Percentiles rank a stretch among this genome's conserved stretches.
phyloP scores from a whole-genome alignment of 2,888 invertebrate species.

The Microchrysa polita region DNA sequence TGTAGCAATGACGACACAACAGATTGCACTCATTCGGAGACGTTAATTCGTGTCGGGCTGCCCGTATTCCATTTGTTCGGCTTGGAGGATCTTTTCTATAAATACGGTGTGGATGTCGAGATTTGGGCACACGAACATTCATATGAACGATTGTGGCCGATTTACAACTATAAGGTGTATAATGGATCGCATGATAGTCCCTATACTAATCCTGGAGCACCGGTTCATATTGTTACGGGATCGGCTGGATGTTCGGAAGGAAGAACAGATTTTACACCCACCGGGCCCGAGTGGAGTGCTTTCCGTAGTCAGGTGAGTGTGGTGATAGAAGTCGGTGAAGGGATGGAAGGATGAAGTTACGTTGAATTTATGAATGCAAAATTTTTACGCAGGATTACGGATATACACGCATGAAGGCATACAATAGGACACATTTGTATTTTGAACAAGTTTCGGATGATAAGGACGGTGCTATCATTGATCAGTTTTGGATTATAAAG shows the following conservation, averaged over 20 bases:
- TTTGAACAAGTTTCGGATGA: conserved; percentile 88
- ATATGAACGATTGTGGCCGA: conserved; percentile 95
- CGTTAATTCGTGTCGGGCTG: conserved; percentile 73
- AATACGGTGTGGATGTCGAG: conserved; percentile 91
- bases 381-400: conserved; percentile 79
- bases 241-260: conserved; percentile 89
- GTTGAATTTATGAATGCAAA: conserved; percentile 51
- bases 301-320: conserved; percentile 71
- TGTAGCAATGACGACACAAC: conserved; percentile 84
- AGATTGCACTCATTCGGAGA: conserved; percentile 78
- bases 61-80: conserved; percentile 73
- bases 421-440: conserved; percentile 86
- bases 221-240: conserved; percentile 90
- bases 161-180: conserved; percentile 82
- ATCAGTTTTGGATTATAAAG: conserved; percentile 75
- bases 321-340: background rate
- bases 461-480: conserved; percentile 73
- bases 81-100: conserved; percentile 86
- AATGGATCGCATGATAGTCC: conserved; percentile 69
- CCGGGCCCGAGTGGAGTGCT: conserved; percentile 79
- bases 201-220: conserved; percentile 75
- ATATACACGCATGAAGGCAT: conserved; percentile 82
- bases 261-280: conserved; percentile 75
- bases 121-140: conserved; percentile 99
- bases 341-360: background rate